phyloP scores from a whole-genome alignment of 64 coral and sea anemone species.

The Actinia tenebrosa region DNA sequence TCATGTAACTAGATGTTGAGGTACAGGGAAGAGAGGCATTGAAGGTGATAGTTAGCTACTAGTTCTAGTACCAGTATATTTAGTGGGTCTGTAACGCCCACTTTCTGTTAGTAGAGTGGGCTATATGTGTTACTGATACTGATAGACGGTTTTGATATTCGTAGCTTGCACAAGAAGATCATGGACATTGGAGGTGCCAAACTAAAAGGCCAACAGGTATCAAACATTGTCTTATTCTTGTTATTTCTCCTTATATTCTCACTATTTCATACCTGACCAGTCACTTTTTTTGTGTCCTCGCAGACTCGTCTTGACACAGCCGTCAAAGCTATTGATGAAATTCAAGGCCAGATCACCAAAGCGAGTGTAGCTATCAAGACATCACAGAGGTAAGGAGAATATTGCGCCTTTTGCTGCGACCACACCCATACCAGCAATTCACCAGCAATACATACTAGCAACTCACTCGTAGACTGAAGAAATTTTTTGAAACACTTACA shows the following conservation, averaged over 20 bases:
- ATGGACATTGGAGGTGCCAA: slow-evolving; percentile 98
- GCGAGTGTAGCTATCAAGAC: slow-evolving; percentile 89
- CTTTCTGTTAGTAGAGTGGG: no score
- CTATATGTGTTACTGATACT: background rate
- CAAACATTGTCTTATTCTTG: background rate
- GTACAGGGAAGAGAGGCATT: no score
- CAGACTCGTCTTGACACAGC: slow-evolving; percentile 57
- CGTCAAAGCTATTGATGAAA: slow-evolving; percentile 82
- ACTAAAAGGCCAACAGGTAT: slow-evolving; percentile 86
- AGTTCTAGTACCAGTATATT: no score
- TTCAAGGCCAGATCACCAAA: slow-evolving; percentile 85
- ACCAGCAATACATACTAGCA: no score
- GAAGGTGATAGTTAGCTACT: no score
- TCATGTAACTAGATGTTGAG: no score
- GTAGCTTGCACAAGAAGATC: slow-evolving; percentile 91
- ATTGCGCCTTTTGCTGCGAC: background rate
- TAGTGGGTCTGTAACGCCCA: no score
- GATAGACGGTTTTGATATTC: background rate
- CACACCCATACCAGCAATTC: background rate
- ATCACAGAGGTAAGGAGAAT: slow-evolving; percentile 61
- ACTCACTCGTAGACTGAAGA: no score
- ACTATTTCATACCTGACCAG: no score
- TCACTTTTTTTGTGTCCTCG: no score
- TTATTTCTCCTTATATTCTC: no score
- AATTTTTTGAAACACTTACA: no score